A percentile compares a stretch with the other conserved stretches of the same genome.
Evolutionary conservation across 2,888 invertebrate species (phyloP).

Genomic region (Sceliomorpha sp.): DNA sequence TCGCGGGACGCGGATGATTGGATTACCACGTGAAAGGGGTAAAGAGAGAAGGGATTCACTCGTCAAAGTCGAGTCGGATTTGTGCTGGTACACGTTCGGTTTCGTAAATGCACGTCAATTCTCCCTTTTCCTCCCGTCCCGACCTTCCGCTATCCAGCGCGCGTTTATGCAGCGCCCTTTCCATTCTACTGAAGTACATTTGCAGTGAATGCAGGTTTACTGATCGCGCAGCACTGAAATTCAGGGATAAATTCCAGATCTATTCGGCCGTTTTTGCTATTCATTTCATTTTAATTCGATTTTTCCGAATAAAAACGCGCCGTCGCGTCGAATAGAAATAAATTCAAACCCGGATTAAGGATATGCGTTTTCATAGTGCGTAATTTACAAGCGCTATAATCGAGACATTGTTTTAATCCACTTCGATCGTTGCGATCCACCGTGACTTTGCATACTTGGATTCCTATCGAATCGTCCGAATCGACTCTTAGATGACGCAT

Average conservation of each 20-base stretch:
- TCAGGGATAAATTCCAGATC: slow-evolving; percentile 34
- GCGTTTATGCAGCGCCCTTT: slow-evolving; percentile 60
- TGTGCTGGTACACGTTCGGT: slow-evolving; percentile 60
- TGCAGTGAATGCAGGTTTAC: slow-evolving; percentile 54
- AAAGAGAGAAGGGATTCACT: slow-evolving; percentile 51
- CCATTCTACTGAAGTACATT: slow-evolving; percentile 58
- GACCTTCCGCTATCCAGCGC: slow-evolving; percentile 40
- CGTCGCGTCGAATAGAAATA: slow-evolving; percentile 2
- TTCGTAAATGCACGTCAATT: slow-evolving; percentile 73
- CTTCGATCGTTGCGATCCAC: no score
- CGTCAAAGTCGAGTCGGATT: slow-evolving; percentile 62
- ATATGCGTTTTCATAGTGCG: background rate
- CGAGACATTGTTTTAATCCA: no score
- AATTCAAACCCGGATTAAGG: background rate
- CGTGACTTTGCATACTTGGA: no score
- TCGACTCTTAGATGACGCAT: no score
- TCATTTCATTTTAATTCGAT: slow-evolving; percentile 49
- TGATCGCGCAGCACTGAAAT: slow-evolving; percentile 41
- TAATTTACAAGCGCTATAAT: no score
- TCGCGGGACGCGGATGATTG: slow-evolving; percentile 73
- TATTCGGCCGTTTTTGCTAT: slow-evolving; percentile 36
- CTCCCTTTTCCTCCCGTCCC: slow-evolving; percentile 55
- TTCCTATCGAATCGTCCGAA: no score
- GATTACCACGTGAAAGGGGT: slow-evolving; percentile 68
- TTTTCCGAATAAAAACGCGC: slow-evolving; percentile 10